Conservation (phyloP, 2,113 vertebrate genomes). For the Pygoscelis antarcticus region DNA sequence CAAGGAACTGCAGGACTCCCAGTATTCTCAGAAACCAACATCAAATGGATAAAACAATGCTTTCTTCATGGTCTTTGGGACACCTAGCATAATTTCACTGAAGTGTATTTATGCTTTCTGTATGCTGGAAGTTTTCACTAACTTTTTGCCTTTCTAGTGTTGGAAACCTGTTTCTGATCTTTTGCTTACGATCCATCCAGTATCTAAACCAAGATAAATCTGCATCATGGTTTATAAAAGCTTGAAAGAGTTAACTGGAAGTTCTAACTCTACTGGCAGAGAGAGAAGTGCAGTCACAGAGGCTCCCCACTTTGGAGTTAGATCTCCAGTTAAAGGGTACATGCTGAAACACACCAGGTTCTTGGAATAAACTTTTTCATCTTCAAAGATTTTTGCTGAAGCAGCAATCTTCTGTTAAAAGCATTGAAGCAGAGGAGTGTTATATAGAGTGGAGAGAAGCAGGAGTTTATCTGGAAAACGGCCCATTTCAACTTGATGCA, state of each 20-base stretch:
- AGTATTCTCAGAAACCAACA: neutral
- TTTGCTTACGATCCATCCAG: neutral
- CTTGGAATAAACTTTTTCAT: constrained; percentile 20
- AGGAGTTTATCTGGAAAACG: constrained; percentile 26
- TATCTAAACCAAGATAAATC: neutral
- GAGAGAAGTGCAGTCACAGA: neutral
- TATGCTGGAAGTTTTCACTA: neutral
- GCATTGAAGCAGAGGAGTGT: neutral
- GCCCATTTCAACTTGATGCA: neutral
- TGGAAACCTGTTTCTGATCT: neutral
- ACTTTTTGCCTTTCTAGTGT: neutral
- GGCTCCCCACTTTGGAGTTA: neutral
- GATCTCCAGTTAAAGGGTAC: neutral
- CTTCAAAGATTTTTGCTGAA: constrained; percentile 42
- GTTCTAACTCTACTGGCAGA: neutral
- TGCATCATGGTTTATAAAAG: neutral
- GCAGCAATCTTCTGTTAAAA: neutral
- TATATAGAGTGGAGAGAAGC: neutral
- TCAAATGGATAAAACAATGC: neutral
- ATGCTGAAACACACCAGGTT: neutral
- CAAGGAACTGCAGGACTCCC: neutral
- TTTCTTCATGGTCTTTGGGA: neutral
- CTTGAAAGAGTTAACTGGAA: neutral
- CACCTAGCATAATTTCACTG: neutral
- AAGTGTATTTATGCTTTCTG: neutral